Conservation (phyloP, 23 tunicate species). For the Trididemnum nubilum region DNA sequence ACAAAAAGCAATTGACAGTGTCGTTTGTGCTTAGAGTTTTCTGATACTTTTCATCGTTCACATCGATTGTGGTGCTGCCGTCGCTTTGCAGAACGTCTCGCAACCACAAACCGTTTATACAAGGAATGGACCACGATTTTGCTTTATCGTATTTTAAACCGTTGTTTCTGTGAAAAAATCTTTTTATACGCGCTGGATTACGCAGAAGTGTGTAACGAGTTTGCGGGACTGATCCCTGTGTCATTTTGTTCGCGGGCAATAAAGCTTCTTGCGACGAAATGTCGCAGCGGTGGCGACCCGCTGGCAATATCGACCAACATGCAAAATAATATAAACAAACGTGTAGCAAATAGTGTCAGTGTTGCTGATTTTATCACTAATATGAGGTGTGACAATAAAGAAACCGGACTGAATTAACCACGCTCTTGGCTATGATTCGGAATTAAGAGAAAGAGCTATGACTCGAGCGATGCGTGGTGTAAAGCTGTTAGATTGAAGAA, state of each 20-base stretch:
- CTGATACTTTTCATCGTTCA: constrained; percentile 55
- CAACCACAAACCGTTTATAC: constrained; percentile 71
- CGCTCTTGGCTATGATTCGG: too few species aligned
- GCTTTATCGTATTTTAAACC: constrained; percentile 79
- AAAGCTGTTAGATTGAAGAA: too few species aligned
- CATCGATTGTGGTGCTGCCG: constrained; percentile 8
- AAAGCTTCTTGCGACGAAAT: too few species aligned
- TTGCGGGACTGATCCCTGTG: neutral
- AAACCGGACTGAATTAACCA: too few species aligned
- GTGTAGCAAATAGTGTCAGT: too few species aligned
- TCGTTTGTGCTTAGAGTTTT: constrained; percentile 32
- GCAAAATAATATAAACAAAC: too few species aligned
- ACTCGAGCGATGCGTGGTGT: too few species aligned
- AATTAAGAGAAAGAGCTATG: too few species aligned
- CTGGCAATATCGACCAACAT: too few species aligned
- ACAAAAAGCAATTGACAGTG: constrained; percentile 31
- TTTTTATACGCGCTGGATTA: neutral
- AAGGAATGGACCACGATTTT: constrained; percentile 67
- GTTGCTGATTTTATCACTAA: too few species aligned
- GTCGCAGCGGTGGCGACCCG: neutral
- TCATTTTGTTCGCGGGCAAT: neutral
- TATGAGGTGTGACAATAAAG: too few species aligned
- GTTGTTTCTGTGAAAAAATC: constrained; percentile 12
- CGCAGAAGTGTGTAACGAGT: neutral
- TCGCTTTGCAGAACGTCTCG: constrained; percentile 72